These are phyloP conservation scores for Vireo griseus DNA, from an alignment of 2,797 vertebrate species.

Conservation along the genomic window DNA sequence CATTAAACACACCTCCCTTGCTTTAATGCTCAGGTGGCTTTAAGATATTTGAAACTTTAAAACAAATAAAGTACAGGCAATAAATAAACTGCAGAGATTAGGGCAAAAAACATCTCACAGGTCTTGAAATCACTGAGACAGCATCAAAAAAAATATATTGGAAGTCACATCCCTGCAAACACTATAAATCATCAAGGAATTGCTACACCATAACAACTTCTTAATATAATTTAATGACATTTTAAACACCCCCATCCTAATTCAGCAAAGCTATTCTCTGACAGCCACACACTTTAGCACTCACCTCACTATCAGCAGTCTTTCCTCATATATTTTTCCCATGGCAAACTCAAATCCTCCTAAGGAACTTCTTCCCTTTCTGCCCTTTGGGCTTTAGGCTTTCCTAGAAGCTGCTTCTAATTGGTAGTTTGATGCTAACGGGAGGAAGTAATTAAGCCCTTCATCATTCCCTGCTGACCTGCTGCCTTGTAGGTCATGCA, in stretches of 20 bases:
- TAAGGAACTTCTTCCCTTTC: not conserved
- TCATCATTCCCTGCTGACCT: not conserved
- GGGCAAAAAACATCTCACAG: not conserved
- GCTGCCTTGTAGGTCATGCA: not conserved
- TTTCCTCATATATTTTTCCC: not conserved
- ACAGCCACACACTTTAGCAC: not conserved
- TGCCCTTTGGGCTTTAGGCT: not conserved
- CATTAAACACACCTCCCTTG: not conserved
- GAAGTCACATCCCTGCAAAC: not conserved
- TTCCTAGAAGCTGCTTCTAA: constrained; percentile 5
- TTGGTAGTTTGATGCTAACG: not conserved
- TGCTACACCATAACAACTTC: not conserved
- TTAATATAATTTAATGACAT: not conserved
- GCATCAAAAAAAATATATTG: not conserved
- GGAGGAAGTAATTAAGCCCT: constrained; percentile 7
- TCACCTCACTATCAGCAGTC: not conserved
- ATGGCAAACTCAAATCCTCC: not conserved
- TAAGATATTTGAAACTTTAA: not conserved
- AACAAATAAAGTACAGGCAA: not conserved
- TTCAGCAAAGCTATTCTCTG: not conserved
- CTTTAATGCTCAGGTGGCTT: not conserved
- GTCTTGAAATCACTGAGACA: not conserved
- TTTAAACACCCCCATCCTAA: not conserved
- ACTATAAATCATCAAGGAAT: not conserved
- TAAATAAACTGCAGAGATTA: not conserved